Base-by-base conservation (phyloP, 2,888 invertebrate species). In the Sturmia bella region DNA sequence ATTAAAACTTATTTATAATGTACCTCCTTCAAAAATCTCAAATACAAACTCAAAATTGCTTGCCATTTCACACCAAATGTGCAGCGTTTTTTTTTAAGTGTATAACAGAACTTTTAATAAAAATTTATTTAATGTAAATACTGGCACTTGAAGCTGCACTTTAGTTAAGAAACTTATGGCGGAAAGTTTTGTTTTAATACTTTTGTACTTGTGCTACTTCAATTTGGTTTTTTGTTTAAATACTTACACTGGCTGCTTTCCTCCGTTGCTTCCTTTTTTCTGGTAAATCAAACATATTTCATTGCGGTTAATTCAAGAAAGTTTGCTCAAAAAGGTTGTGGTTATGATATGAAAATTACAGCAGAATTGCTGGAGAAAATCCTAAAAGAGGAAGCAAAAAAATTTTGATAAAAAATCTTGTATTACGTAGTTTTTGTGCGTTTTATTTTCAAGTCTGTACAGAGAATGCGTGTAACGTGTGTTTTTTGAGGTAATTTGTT, bases 241-340 rank as follows among this genome's bases (percentile, higher is more conserved):
- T 27, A 19, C 32, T 48, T n/a, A n/a, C 6, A 32, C 32, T 70
- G 43, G 15, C 3, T 48, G 37, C 32, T 32, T 54, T 45, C 6
- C 32, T 17, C n/a, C 19, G 21, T 59, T 59, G 6, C 12, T 27
- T 27, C 7, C 32, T 32, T 32, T 48, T 15, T 24, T 37, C 45
- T 52, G 64, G 17, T 52, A 69, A 80, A 80, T 80, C 80, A 74
- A 80, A 64, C 69, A 80, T 80, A 80, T 80, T 74, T 80, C 69
- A 57, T 64, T 80, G 74, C 50, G 80, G 74, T 80, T 80, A 56
- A 63, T 48, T 21, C 24, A 11, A 32, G 12, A 39, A 41, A 54
- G 24, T 57, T 59, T 24, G 12, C 24, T 24, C 52, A 50, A 12
- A 15, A 43, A 68, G 3, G 21, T 45, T 48, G 43, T 32, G 24